Evolutionary conservation across 1,140 invertebrate genomes (phyloP), one percentile per base, ranked within the genome.

Genomic region (Aphelenchoides avenae): DNA sequence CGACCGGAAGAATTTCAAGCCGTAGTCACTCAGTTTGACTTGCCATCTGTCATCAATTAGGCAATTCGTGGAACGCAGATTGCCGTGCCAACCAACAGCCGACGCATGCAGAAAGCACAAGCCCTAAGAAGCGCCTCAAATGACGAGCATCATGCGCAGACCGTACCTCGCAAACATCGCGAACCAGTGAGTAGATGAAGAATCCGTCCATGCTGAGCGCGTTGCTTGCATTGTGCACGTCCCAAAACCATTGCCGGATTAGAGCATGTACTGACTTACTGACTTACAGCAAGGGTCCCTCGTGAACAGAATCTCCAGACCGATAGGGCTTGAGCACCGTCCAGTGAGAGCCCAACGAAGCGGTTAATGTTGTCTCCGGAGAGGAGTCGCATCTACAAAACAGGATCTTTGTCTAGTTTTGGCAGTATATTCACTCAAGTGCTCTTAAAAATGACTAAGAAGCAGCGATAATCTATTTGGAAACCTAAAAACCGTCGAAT

Each of bases 161-260:
- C n/a, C n/a, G 7, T 43, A 56, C 52, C 37, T 70, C 59, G 3
- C 44, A 47, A 27, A 72, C 48, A 43, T 72, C 70, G 29, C 57
- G 53, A 22, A 72, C 71, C 6, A 72, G 20, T 1, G 71, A 74
- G 29, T 63, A 71, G 27, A 68, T 68, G 48, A 72, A 72, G 27
- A 74, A 70, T 26, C 47, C 53, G 47, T 72, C 70, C 59, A 72
- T 63, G 3, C 49, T 63, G 13, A 71, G 30, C 0, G 52, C 33
- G 0, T 7, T 49, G 30, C 69, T 68, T 40, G 57, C 51, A 6
- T 39, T 29, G 26, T 74, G 57, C 6, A 72, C 60, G 40, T 72
- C 70, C 40, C 62, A n/a, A n/a, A n/a, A n/a, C n/a, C n/a, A n/a
- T 40, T 40, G 41, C 7, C 9, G 7, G 41, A 9, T 7, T 40